Evolutionary conservation across 2,888 invertebrate species (phyloP).

Genomic region (Opisthograptis luteolata): DNA sequence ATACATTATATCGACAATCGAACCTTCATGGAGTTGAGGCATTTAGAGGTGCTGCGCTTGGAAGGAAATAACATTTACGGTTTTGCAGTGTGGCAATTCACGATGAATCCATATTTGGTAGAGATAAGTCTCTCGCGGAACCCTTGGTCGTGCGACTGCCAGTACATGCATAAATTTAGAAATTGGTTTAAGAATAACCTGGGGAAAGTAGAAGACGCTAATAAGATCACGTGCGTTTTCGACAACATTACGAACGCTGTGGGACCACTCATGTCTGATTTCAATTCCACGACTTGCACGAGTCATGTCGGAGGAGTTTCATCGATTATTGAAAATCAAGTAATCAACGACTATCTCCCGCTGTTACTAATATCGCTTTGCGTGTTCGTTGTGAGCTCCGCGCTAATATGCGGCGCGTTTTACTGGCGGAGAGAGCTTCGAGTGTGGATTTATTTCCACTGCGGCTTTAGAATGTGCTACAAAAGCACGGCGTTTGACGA

Average conservation of each 20-base stretch:
- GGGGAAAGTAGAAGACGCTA: conserved; percentile 92
- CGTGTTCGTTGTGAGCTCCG: conserved; percentile 90
- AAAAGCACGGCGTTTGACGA: conserved; percentile 92
- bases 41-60: conserved; percentile 92
- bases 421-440: conserved; percentile 92
- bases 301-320: conserved; percentile 89
- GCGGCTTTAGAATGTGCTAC: conserved; percentile 94
- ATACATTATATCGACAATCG: conserved; percentile 93
- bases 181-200: conserved; percentile 91
- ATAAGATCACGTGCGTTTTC: conserved; percentile 90
- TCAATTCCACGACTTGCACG: conserved; percentile 91
- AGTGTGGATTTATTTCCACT: conserved; percentile 94
- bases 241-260: conserved; percentile 89
- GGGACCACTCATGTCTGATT: conserved; percentile 89
- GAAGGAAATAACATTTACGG: conserved; percentile 93
- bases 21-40: conserved; percentile 91
- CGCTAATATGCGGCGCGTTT: conserved; percentile 90
- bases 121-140: conserved; percentile 93
- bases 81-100: conserved; percentile 94
- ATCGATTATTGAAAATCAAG: conserved; percentile 89
- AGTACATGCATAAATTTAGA: conserved; percentile 91
- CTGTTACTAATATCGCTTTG: conserved; percentile 90
- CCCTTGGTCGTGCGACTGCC: conserved; percentile 96
- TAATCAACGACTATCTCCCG: conserved; percentile 93
- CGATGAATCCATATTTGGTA: conserved; percentile 93